phyloP scores from a whole-genome alignment of 2,888 invertebrate genomes.

The Byasa hedistus region DNA sequence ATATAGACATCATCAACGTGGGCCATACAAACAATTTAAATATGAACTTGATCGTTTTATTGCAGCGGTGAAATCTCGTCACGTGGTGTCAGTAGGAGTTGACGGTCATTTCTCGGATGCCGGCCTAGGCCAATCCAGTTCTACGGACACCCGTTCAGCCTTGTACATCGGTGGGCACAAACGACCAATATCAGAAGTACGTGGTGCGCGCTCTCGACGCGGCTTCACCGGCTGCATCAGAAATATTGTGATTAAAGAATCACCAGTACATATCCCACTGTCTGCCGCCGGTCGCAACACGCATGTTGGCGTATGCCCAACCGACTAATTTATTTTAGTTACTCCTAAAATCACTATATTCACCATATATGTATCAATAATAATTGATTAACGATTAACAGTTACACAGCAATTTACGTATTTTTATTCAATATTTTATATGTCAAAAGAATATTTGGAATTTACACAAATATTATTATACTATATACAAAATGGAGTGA shows the following conservation, averaged over 20 bases:
- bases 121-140: constrained; percentile 84
- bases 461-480: neutral
- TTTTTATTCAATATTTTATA: too few species aligned
- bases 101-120: constrained; percentile 88
- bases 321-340: constrained; percentile 74
- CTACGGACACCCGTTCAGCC: constrained; percentile 90
- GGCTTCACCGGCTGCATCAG: constrained; percentile 90
- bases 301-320: constrained; percentile 88
- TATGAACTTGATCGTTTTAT: neutral
- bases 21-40: too few species aligned
- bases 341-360: neutral
- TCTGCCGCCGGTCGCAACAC: constrained; percentile 85
- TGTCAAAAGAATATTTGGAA: too few species aligned
- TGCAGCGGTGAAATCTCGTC: constrained; percentile 92
- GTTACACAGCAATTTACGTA: too few species aligned
- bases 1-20: too few species aligned
- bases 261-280: constrained; percentile 53
- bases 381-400: too few species aligned
- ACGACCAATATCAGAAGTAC: constrained; percentile 51
- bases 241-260: constrained; percentile 81
- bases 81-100: constrained; percentile 92
- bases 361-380: neutral
- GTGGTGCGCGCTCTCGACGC: constrained; percentile 85
- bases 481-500: neutral
- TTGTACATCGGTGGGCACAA: constrained; percentile 94